These are phyloP conservation scores for Tauraco erythrolophus DNA, from an alignment of 2,113 vertebrate species.

Conservation along the genomic window DNA sequence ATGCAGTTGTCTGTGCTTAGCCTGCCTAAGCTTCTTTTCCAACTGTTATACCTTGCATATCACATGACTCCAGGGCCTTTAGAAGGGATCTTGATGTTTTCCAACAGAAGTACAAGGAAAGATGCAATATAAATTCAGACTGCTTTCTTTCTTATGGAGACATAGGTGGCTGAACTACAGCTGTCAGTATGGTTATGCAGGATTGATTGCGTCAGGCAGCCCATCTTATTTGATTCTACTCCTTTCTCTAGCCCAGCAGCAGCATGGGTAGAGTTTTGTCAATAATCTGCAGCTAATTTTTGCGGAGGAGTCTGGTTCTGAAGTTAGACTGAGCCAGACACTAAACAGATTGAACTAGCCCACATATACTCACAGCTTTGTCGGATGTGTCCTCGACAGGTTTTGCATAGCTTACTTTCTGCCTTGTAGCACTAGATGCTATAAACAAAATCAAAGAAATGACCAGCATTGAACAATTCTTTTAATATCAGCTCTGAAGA, in stretches of 20 bases:
- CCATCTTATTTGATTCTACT: neutral
- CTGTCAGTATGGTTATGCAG: neutral
- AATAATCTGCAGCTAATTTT: neutral
- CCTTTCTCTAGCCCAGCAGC: neutral
- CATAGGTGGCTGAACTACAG: neutral
- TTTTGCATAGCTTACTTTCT: neutral
- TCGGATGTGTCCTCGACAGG: neutral
- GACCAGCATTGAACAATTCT: neutral
- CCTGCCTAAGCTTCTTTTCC: neutral
- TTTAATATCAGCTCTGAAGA: neutral
- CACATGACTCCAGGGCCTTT: neutral
- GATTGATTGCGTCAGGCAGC: neutral
- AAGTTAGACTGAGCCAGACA: neutral
- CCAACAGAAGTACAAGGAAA: neutral
- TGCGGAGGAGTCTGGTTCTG: neutral
- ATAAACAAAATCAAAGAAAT: neutral
- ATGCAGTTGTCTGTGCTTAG: neutral
- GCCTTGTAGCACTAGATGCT: neutral
- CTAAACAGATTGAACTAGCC: neutral
- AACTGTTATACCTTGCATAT: neutral
- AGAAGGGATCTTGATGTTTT: neutral
- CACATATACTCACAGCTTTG: neutral
- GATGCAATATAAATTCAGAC: neutral
- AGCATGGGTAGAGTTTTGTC: neutral
- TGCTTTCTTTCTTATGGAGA: neutral